phyloP scores from a whole-genome alignment of 2,888 invertebrate genomes.

The Eristalinus aeneus region DNA sequence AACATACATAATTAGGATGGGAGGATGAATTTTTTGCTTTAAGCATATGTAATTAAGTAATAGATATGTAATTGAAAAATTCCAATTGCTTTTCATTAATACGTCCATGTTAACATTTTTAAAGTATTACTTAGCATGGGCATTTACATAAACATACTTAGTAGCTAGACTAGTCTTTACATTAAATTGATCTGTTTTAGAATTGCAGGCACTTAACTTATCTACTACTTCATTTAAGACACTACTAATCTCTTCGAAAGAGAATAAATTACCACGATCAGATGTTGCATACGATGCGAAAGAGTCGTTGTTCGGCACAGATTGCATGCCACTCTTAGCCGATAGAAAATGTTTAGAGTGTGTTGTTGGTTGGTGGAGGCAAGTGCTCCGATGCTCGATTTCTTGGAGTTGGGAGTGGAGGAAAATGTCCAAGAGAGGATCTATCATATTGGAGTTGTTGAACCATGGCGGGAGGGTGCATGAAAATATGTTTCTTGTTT shows the following conservation, averaged over 20 bases:
- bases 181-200: neutral
- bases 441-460: neutral
- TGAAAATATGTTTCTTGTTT: neutral
- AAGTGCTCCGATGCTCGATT: conserved; percentile 1
- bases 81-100: neutral
- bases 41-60: neutral
- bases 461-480: neutral
- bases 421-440: too few relatives aligned
- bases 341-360: neutral
- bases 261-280: conserved; percentile 1
- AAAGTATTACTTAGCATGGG: neutral
- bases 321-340: neutral
- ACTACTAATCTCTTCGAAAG: conserved; percentile 1
- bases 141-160: neutral
- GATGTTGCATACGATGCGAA: neutral
- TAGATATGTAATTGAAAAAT: neutral
- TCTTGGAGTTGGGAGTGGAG: too few relatives aligned
- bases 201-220: neutral
- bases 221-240: neutral
- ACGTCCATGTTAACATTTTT: neutral
- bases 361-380: neutral
- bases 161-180: neutral
- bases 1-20: too few relatives aligned
- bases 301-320: neutral
- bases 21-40: too few relatives aligned